These are phyloP conservation scores for Theristus sp. DNA, from an alignment of 2,888 invertebrate species.

Conservation along the genomic window DNA sequence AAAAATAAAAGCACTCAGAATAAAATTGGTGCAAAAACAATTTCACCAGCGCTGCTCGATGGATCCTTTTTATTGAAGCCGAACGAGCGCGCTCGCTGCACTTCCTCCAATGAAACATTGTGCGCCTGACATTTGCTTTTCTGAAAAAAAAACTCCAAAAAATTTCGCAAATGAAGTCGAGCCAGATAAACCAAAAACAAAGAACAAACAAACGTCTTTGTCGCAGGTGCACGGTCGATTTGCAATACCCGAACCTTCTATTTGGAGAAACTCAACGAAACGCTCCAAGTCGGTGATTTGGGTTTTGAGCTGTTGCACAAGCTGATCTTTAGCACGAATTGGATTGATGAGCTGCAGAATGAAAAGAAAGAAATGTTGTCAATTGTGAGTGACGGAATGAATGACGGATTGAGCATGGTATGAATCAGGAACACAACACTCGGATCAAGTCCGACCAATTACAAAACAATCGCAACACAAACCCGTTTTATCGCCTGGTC, in stretches of 20 bases:
- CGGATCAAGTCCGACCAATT: background rate
- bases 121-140: background rate
- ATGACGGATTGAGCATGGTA: too few species aligned
- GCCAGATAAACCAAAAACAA: background rate
- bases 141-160: background rate
- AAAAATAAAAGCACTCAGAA: too few species aligned
- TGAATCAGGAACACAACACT: too few species aligned
- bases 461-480: constrained; percentile 3
- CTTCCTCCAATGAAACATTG: background rate
- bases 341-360: constrained; percentile 58
- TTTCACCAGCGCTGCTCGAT: too few species aligned
- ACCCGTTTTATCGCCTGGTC: constrained; percentile 68
- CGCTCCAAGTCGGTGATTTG: constrained; percentile 92
- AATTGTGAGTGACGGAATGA: too few species aligned
- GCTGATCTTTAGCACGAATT: constrained; percentile 81
- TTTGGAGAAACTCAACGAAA: constrained; percentile 83
- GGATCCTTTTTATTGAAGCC: background rate
- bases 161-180: background rate
- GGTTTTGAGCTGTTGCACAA: constrained; percentile 80
- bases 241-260: constrained; percentile 24
- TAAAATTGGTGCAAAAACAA: too few species aligned
- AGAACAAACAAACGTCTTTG: background rate
- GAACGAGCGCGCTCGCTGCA: background rate
- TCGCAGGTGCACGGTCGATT: constrained; percentile 1
- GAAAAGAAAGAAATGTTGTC: too few species aligned